Evolutionary conservation across 2,797 vertebrate genomes (phyloP).

Genomic region (Oophaga sylvatica): DNA sequence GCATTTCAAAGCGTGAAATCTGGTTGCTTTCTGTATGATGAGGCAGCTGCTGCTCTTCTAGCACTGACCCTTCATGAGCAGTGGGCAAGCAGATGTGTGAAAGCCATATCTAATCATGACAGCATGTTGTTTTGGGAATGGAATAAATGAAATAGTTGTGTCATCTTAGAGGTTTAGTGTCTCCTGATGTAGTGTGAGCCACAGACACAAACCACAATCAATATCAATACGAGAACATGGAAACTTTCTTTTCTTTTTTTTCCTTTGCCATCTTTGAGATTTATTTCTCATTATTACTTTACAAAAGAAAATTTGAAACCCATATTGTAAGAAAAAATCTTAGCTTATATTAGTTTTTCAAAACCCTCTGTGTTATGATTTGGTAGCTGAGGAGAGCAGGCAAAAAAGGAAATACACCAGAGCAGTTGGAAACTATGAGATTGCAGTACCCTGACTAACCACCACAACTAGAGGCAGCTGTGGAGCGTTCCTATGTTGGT

Average conservation of each 20-base stretch:
- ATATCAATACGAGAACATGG: background rate
- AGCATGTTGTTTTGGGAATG: background rate
- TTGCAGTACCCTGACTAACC: too few species aligned
- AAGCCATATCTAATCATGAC: background rate
- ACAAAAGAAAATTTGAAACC: background rate
- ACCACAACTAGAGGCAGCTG: too few species aligned
- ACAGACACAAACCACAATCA: background rate
- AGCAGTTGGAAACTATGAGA: too few species aligned
- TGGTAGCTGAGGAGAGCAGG: too few species aligned
- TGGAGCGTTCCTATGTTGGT: too few species aligned
- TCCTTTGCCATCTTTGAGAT: background rate
- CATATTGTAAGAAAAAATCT: background rate
- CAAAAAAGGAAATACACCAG: too few species aligned
- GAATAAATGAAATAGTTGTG: background rate
- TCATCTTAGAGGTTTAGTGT: background rate
- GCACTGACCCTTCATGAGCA: background rate
- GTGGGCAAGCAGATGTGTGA: background rate
- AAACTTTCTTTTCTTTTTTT: background rate
- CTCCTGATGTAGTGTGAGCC: background rate
- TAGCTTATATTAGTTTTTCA: too few species aligned
- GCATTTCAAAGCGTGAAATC: slow-evolving; percentile 2
- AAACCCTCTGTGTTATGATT: background rate
- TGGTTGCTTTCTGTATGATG: background rate
- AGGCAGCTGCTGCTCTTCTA: slow-evolving; percentile 9
- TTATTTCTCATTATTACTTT: background rate